Percentiles rank a stretch among this genome's conserved stretches.
Conservation (phyloP, 2,888 invertebrate genomes). For the Ommatoiulus sabulosus region DNA sequence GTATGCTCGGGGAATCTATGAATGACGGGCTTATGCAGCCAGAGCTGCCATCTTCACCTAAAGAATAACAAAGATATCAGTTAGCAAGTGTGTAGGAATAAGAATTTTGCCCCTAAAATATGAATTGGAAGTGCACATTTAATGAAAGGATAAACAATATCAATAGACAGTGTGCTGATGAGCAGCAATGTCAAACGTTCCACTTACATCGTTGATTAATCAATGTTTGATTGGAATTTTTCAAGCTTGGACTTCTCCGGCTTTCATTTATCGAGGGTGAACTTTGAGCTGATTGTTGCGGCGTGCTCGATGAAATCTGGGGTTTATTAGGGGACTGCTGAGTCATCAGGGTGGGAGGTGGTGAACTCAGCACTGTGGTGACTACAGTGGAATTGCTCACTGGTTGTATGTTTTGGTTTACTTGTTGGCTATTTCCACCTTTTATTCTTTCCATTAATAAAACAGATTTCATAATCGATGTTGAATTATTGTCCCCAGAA, state of each 20-base stretch:
- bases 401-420: not conserved
- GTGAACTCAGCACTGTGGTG: not conserved
- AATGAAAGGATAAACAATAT: too few species aligned
- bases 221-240: not conserved
- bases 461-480: not conserved
- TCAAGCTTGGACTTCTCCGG: not conserved
- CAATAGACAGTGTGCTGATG: too few species aligned
- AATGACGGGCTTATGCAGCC: not conserved
- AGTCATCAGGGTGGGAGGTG: not conserved
- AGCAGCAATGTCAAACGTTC: not conserved
- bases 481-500: not conserved
- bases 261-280: not conserved
- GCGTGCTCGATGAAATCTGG: not conserved
- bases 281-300: not conserved
- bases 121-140: not conserved
- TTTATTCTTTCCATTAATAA: not conserved
- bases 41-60: not conserved
- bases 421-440: not conserved
- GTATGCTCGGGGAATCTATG: not conserved
- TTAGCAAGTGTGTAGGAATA: not conserved
- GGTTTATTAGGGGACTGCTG: not conserved
- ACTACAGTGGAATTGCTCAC: conserved; percentile 13
- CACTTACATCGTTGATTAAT: not conserved
- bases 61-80: not conserved
- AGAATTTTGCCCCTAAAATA: not conserved